phyloP scores from a whole-genome alignment of 2,113 vertebrate genomes.

The Strix uralensis region DNA sequence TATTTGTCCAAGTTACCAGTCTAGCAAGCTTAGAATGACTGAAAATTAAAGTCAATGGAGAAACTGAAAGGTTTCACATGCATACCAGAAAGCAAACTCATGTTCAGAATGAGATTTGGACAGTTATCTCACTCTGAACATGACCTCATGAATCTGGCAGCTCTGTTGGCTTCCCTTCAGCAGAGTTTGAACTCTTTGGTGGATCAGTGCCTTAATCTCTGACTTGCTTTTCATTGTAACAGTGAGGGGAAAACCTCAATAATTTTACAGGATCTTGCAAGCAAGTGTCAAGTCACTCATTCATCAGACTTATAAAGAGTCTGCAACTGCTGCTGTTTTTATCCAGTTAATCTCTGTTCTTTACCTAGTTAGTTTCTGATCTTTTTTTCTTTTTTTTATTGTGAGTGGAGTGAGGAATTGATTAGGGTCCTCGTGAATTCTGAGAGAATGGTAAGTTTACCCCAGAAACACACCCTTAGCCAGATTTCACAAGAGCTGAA shows the following conservation, averaged over 20 bases:
- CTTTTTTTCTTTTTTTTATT: background rate
- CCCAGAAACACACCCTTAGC: background rate
- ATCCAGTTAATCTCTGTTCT: background rate
- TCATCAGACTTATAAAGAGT: background rate
- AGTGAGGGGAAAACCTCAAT: background rate
- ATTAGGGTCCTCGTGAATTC: rapidly evolving
- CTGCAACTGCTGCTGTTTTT: background rate
- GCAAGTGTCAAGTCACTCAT: background rate
- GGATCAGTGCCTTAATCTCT: background rate
- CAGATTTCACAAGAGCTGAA: background rate
- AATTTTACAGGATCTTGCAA: background rate
- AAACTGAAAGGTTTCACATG: background rate
- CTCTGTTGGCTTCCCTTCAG: slow-evolving; percentile 4
- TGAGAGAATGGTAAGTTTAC: background rate
- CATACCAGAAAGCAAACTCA: slow-evolving; percentile 6
- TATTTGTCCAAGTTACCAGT: background rate
- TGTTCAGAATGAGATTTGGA: slow-evolving; percentile 34
- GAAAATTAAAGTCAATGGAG: slow-evolving; percentile 13
- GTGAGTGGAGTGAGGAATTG: background rate
- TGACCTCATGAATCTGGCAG: slow-evolving; percentile 31
- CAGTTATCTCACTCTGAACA: background rate
- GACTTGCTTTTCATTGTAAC: background rate
- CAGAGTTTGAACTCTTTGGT: background rate
- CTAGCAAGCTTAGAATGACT: background rate
- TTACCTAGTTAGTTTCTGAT: background rate